Percentiles rank a stretch among this genome's conserved stretches.
Evolutionary conservation across 2,888 invertebrate genomes (phyloP).

Genomic region (Caenorhabditis wallacei): DNA sequence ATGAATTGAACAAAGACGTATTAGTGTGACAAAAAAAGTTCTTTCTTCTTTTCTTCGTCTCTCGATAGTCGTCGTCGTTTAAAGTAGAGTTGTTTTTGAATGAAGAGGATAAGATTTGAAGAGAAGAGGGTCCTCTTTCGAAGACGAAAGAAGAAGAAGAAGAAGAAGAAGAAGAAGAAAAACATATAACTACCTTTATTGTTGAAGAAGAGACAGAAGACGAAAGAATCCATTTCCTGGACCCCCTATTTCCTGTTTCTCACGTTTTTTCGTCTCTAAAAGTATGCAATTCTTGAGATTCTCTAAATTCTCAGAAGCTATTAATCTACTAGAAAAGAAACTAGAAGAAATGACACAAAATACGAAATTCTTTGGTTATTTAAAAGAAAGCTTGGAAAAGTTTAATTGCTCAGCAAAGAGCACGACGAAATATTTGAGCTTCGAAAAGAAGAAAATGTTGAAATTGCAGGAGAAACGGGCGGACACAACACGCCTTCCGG

Average conservation of each 20-base stretch:
- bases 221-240: slow-evolving; percentile 6
- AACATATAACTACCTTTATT: slow-evolving; percentile 52
- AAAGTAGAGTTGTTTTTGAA: slow-evolving; percentile 32
- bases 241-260: neutral
- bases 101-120: slow-evolving; percentile 25
- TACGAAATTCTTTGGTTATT: neutral
- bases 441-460: slow-evolving; percentile 26
- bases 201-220: slow-evolving; percentile 4
- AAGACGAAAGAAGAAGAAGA: neutral
- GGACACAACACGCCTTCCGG: slow-evolving; percentile 29
- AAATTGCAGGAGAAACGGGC: slow-evolving; percentile 21
- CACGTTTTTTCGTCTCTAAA: slow-evolving; percentile 5
- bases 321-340: neutral
- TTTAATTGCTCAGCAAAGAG: slow-evolving; percentile 38
- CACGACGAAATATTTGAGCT: neutral
- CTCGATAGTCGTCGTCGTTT: slow-evolving; percentile 4
- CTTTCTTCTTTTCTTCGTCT: neutral
- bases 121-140: slow-evolving; percentile 12
- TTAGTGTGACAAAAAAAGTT: slow-evolving; percentile 3
- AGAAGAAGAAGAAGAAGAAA: slow-evolving; percentile 7
- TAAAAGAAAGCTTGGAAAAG: neutral
- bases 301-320: too few relatives aligned
- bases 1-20: slow-evolving; percentile 39
- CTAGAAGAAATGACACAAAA: neutral
- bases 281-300: slow-evolving; percentile 6